A percentile compares a stretch with the other conserved stretches of the same genome.
These are phyloP conservation scores for Aethes cnicana DNA, from an alignment of 2,888 invertebrate species.

Conservation along the genomic window DNA sequence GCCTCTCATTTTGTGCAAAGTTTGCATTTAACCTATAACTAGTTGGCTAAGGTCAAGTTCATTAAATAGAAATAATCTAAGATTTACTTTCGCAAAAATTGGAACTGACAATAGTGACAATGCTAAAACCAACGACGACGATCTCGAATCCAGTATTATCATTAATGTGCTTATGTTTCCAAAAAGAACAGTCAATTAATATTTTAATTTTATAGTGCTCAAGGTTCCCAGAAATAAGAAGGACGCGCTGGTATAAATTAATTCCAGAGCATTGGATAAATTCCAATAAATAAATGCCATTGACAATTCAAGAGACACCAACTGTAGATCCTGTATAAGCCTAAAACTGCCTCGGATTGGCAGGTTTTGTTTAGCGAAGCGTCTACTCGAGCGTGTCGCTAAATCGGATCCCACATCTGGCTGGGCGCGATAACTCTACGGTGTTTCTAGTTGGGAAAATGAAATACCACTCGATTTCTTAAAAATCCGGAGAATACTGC, in stretches of 20 bases:
- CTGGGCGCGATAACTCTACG: slow-evolving; percentile 42
- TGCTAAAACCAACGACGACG: no score
- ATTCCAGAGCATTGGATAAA: background rate
- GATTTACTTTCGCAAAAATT: background rate
- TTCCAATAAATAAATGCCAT: slow-evolving; percentile 1
- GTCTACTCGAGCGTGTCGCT: slow-evolving; percentile 36
- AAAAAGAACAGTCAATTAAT: no score
- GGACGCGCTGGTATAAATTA: no score
- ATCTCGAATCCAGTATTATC: no score
- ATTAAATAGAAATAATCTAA: background rate
- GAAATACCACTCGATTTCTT: slow-evolving; percentile 4
- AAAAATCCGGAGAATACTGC: slow-evolving; percentile 9
- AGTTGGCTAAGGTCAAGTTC: background rate
- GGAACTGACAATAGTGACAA: no score
- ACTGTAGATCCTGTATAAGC: slow-evolving; percentile 11
- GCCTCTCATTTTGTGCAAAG: slow-evolving; percentile 5
- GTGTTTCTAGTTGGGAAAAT: slow-evolving; percentile 23
- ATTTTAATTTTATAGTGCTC: no score
- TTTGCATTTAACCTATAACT: background rate
- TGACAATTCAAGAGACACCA: slow-evolving; percentile 12
- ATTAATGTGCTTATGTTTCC: no score
- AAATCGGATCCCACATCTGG: slow-evolving; percentile 52
- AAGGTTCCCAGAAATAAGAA: no score
- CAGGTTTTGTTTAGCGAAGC: slow-evolving; percentile 35
- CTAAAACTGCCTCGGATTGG: slow-evolving; percentile 5